Base-by-base conservation (phyloP, 1,140 invertebrate species). In the Tetramorium alpestre region DNA sequence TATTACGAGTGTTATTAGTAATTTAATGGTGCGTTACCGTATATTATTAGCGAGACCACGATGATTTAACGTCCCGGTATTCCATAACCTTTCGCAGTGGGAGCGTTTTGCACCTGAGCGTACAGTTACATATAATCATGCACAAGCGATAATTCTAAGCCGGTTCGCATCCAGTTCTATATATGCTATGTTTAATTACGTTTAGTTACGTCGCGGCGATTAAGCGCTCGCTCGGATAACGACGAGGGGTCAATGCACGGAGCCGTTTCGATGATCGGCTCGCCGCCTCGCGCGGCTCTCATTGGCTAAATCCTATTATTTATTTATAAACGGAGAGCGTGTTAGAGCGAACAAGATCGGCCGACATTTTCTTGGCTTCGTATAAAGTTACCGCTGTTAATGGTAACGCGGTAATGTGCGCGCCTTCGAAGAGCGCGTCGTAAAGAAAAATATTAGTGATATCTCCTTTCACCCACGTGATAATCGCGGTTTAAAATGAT, bases 271-370 rank as follows among this genome's bases (percentile, higher is more conserved):
- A 88, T 91, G 88, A 90, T 87, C 33, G 33, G 73, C 87, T 78
- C 85, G 89, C 92, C 88, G 91, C 72, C 65, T 81, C 47, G 18
- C 25, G 33, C 3, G 33, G 33, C 73, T 87, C 41, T 86, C 78
- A 84, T 89, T 85, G 80, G 89, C 67, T 90, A 91, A 92, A 92
- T 92, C 90, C 88, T 86, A 90, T 91, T 87, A 93, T 92, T 90
- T 90, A 88, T 89, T 91, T 91, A 92, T 85, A 89, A 75, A 47
- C 56, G 7, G 7, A 41, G 47, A 60, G 44, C 16, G 73, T 84
- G 22, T 33, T 65, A 0, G 25, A 33, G 33, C 16, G 77, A 64
- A 76, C 65, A 70, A 72, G 72, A 82, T 62, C 49, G 47, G 2
- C 56, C 76, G 85, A 67, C 58, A 49, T 77, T 85, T 88, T n/a